A percentile compares a stretch with the other conserved stretches of the same genome.
Evolutionary conservation across 2,888 invertebrate genomes (phyloP).

Genomic region (Harpagoxenus sublaevis): DNA sequence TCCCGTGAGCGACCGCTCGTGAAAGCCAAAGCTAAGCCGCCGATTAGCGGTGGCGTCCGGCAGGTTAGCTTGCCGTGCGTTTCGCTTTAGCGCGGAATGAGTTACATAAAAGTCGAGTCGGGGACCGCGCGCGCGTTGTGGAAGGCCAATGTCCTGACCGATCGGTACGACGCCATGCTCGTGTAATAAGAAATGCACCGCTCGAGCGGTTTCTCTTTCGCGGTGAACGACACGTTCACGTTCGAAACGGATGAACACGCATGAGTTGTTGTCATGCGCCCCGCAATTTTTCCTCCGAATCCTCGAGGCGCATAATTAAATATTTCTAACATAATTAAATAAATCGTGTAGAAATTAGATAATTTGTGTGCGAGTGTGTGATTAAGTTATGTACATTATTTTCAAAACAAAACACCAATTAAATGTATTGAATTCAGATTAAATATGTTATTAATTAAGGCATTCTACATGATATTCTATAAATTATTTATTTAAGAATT

Average conservation of each 20-base stretch:
- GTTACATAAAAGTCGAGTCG: conserved; percentile 80
- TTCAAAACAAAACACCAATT: neutral
- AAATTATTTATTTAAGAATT: neutral
- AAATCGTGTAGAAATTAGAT: neutral
- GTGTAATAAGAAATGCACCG: conserved; percentile 69
- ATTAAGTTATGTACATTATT: neutral
- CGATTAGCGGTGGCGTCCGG: conserved; percentile 40
- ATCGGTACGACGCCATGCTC: conserved; percentile 47
- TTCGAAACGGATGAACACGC: conserved; percentile 15
- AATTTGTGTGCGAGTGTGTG: neutral
- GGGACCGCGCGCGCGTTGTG: conserved; percentile 69
- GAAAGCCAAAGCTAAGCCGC: conserved; percentile 11
- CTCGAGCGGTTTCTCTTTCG: conserved; percentile 61
- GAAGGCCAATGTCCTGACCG: conserved; percentile 83
- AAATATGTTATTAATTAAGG: neutral
- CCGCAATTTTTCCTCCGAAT: neutral
- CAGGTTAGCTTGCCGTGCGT: conserved; percentile 60
- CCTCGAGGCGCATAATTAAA: neutral
- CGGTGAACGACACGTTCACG: conserved; percentile 37
- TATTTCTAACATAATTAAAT: neutral
- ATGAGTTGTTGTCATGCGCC: neutral
- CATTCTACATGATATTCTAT: neutral
- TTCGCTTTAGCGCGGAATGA: conserved; percentile 64
- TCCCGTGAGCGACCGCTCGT: conserved; percentile 29
- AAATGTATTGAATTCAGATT: neutral